A percentile compares a stretch with the other conserved stretches of the same genome.
Evolutionary conservation across 1,140 invertebrate genomes (phyloP).

Genomic region (Tetraneura akinire): DNA sequence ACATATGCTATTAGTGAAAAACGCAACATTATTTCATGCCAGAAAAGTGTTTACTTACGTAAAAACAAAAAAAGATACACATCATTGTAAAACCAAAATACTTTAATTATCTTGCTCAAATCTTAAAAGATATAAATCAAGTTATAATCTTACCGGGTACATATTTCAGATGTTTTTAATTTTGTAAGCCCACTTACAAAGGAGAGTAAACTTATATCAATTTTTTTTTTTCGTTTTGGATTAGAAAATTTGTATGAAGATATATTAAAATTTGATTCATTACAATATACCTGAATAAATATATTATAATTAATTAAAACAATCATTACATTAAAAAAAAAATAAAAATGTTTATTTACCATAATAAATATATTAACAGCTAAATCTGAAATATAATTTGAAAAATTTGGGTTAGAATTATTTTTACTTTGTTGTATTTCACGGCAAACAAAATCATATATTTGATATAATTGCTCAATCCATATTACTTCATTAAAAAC

Average conservation of each 20-base stretch:
- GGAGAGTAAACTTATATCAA: conserved; percentile 11
- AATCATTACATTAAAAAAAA: background rate
- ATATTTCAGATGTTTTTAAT: conserved; percentile 17
- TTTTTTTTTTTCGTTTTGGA: conserved; percentile 33
- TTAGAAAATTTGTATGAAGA: too few relatives aligned
- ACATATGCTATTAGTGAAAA: too few relatives aligned
- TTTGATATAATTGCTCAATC: conserved; percentile 19
- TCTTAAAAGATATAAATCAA: too few relatives aligned
- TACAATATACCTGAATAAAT: conserved; percentile 37
- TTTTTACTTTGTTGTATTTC: conserved; percentile 37
- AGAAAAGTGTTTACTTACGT: too few relatives aligned
- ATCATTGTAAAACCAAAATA: background rate
- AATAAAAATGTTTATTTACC: conserved; percentile 22
- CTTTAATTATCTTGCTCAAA: too few relatives aligned
- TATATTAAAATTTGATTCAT: conserved; percentile 4
- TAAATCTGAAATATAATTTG: conserved; percentile 7
- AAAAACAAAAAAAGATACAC: background rate
- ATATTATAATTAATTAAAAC: too few relatives aligned
- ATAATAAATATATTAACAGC: conserved; percentile 22
- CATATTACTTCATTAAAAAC: background rate
- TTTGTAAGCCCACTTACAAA: conserved; percentile 27
- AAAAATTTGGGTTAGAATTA: conserved; percentile 18
- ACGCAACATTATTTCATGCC: too few relatives aligned
- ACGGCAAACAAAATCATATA: conserved; percentile 36
- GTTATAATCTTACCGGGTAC: conserved; percentile 10